Evolutionary conservation across 2,888 invertebrate species (phyloP), one percentile per base, ranked within the genome.

Genomic region (Caenorhabditis imperialis): DNA sequence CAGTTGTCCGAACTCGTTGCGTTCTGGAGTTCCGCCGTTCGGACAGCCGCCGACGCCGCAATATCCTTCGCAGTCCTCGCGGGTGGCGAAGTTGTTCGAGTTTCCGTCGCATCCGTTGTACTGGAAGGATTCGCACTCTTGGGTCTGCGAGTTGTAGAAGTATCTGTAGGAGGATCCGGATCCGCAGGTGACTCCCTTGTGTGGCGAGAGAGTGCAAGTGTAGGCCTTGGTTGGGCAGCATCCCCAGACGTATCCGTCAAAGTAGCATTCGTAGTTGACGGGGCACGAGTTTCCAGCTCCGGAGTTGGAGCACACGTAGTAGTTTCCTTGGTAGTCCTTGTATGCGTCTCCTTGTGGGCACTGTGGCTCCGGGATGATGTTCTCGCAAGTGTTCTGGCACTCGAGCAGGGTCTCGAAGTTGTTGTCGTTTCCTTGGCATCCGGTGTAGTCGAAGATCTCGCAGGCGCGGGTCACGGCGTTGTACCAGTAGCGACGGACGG

Each of bases 341-440:
- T 87, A 87, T 22, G 87, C 87, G 65, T 87, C 85, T 47, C 87
- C 87, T 75, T 87, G 87, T 16, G 85, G 82, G 33, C 87, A 87
- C 58, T 86, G 85, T n/a, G 87, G 87, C 62, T 87, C 87, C 20
- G 86, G 86, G 23, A 85, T 85, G 55, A 85, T 84, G 69, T 87
- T 87, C 72, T 85, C 83, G 72, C 87, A 87, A 8, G 85, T 85
- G 78, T 85, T 85, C 65, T 87, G 86, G 60, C 86, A 87, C 55
- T 87, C 87, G 37, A 86, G 60, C 22, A 85, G 81, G 40, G 85
- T 83, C 77, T 86, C 84, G 71, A 87, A 87, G 71, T 85, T 86
- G 82, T 86, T 86, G 76, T 86, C 85, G 53, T 86, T 86, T 44
- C 85, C 85, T 62, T 79, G 81, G 65, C 77, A 81, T 20, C 78